A percentile compares a stretch with the other conserved stretches of the same genome.
These are phyloP conservation scores for Taxidea taxus DNA, from an alignment of 2,113 vertebrate genomes.

Conservation along the genomic window DNA sequence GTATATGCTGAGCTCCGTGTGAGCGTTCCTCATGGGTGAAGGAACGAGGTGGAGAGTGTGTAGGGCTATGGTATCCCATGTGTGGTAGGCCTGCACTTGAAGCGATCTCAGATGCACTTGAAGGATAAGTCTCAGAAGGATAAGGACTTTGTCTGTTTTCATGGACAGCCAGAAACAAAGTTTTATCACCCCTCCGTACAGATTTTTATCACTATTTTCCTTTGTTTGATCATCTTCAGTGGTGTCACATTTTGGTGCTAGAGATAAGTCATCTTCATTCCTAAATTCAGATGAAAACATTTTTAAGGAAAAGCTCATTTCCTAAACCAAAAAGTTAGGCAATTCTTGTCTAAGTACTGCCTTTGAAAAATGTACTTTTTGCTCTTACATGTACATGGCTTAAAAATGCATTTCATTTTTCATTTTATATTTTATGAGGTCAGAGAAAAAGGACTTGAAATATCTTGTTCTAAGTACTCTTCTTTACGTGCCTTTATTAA, in stretches of 20 bases:
- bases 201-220: neutral
- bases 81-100: neutral
- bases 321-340: neutral
- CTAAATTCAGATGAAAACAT: conserved; percentile 9
- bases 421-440: conserved; percentile 54
- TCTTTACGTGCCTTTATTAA: conserved; percentile 54
- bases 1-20: neutral
- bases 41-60: neutral
- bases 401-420: conserved; percentile 62
- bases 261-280: conserved; percentile 19
- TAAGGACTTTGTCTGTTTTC: neutral
- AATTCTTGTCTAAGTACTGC: neutral
- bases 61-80: neutral
- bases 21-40: neutral
- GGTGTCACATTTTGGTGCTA: neutral
- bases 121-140: neutral
- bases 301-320: conserved; percentile 23
- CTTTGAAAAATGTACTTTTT: conserved; percentile 51
- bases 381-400: neutral
- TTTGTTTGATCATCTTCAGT: conserved; percentile 25
- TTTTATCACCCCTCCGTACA: neutral
- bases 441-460: conserved; percentile 59
- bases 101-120: neutral
- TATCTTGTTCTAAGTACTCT: conserved; percentile 70
- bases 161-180: neutral